These are phyloP conservation scores for Thermophis baileyi DNA, from an alignment of 2,113 vertebrate species.

Conservation along the genomic window DNA sequence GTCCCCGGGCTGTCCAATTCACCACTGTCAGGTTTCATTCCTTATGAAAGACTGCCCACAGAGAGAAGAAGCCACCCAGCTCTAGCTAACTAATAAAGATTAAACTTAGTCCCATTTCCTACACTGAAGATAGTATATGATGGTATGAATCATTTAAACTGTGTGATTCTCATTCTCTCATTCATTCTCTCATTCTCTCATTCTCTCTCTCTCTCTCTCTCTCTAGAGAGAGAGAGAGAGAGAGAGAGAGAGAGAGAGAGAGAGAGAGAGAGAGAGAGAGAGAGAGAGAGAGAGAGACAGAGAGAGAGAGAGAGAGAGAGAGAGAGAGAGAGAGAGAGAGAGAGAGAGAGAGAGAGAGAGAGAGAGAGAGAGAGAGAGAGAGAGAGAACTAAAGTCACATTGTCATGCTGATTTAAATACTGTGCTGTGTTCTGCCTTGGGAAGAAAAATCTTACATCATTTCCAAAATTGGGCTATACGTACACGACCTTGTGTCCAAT, in stretches of 20 bases:
- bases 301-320: not conserved
- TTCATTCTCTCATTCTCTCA: not conserved
- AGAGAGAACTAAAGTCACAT: fast-evolving
- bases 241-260: no score
- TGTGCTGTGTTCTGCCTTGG: not conserved
- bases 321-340: no score
- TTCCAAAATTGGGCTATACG: not conserved
- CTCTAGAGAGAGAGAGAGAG: not conserved
- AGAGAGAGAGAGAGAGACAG: not conserved
- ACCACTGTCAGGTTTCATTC: no score
- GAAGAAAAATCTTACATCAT: not conserved
- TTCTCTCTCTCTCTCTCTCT: no score
- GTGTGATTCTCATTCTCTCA: not conserved
- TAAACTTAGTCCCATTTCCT: not conserved
- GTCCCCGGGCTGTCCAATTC: not conserved
- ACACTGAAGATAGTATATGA: not conserved
- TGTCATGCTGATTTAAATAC: not conserved
- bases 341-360: no score
- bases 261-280: not conserved
- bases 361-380: no score
- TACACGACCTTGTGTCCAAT: not conserved
- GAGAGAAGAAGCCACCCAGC: not conserved
- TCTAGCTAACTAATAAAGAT: not conserved
- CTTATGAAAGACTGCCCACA: not conserved
- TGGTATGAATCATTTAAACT: not conserved